These are phyloP conservation scores for Brachionus rubens DNA, from an alignment of 1,140 invertebrate species.

Conservation along the genomic window DNA sequence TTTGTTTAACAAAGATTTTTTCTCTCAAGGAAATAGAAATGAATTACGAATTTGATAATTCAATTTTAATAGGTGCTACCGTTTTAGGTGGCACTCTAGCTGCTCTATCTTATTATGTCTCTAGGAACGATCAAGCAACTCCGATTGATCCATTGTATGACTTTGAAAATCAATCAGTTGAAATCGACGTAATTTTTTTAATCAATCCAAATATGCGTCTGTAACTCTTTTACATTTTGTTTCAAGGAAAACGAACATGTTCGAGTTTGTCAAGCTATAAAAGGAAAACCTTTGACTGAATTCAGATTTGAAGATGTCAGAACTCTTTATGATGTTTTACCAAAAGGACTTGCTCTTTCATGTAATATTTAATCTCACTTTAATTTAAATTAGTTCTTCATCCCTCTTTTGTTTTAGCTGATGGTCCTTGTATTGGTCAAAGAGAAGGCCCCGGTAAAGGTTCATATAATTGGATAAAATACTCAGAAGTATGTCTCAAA, in stretches of 20 bases:
- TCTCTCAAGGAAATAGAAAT: too few relatives aligned
- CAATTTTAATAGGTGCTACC: too few relatives aligned
- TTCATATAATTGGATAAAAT: conserved; percentile 33
- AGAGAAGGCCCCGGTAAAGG: conserved; percentile 32
- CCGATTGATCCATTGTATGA: conserved; percentile 28
- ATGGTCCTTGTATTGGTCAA: conserved; percentile 41
- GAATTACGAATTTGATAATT: too few relatives aligned
- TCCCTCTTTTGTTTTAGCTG: not conserved
- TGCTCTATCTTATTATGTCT: conserved; percentile 11
- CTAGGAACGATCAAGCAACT: not conserved
- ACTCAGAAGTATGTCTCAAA: too few relatives aligned
- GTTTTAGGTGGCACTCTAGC: not conserved
- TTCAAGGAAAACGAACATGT: conserved; percentile 2
- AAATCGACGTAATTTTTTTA: not conserved
- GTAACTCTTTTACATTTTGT: not conserved
- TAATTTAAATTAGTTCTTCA: not conserved
- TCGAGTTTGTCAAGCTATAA: not conserved
- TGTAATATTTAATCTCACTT: not conserved
- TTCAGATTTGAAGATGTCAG: conserved; percentile 24
- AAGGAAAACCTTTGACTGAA: conserved; percentile 21
- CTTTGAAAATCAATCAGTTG: conserved; percentile 39
- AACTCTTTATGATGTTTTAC: conserved; percentile 34
- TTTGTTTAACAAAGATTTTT: too few relatives aligned
- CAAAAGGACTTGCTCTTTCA: conserved; percentile 1
- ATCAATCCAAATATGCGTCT: too few relatives aligned